Base-by-base conservation (phyloP, 2,113 vertebrate genomes). In the Leucopternis melanops region DNA sequence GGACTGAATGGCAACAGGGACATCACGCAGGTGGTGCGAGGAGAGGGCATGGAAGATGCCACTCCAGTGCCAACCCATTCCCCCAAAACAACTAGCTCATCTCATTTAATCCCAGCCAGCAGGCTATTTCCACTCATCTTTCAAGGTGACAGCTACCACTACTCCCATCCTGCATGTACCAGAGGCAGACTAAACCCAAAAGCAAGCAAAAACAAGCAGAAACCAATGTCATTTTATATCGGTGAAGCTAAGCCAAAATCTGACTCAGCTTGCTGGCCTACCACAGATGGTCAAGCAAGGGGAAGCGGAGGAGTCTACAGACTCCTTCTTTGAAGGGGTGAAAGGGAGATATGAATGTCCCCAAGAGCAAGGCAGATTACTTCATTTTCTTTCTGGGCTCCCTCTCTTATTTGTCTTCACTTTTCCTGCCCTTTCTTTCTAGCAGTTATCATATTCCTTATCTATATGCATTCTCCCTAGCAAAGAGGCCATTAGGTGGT, bases 181-280 rank as follows among this genome's bases (percentile, higher is more conserved):
- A 83, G 42, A 67, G 61, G 29, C 20, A 81, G n/a, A 32, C 16
- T 47, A 87, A 95, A 78, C 36, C 36, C 23, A 57, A 74, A 65
- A 25, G 57, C 29, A 86, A 91, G 70, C 49, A 81, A 71, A 95
- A 72, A 0, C 9, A 62, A 42, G 26, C 8, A 66, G 42, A 86
- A 94, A 54, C 2, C 1, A 49, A 61, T 50, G 21, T 40, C 7
- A 84, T 59, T 89, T 66, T 59, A 6, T 47, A 44, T 12, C 0
- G 0, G 52, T 44, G 42, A 92, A 87, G 18, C 8, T 57, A 81
- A 89, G 63, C 42, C 86, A 92, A 94, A 86, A 69, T 42, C 89
- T 94, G 69, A 86, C 86, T 94, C 77, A 75, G 32, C 57, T 91
- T 75, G 66, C 66, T 96, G 62, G 32, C 6, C 54, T 34, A 20